Base-by-base conservation (phyloP, 2,113 vertebrate species). In the Rissa tridactyla region DNA sequence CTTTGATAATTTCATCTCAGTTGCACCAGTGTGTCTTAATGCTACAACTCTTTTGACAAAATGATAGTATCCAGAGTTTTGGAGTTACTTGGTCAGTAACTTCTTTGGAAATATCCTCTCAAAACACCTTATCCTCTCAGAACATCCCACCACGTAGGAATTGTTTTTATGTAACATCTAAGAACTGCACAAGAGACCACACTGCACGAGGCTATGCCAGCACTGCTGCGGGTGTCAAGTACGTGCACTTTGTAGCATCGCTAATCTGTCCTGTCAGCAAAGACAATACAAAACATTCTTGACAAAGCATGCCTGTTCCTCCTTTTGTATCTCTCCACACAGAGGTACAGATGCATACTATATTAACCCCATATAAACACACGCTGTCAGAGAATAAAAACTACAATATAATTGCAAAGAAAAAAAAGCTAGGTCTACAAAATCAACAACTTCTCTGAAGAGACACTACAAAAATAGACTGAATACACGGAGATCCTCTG, bases 151-250 rank as follows among this genome's bases (percentile, higher is more conserved):
- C 46, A 49, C 0, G 2, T 0, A 66, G 61, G 58, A 81, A 44
- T 5, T 40, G 22, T 4, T 78, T 82, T 84, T 42, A 22, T n/a
- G 7, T 29, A 62, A 38, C 25, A 49, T 52, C 30, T 42, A 62
- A 81, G 55, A 65, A 49, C 13, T 12, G 49, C 51, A 22, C 44
- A 49, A 30, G 29, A 42, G 40, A 44, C 46, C 46, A 46, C 46
- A 46, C 46, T 46, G 7, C 34, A 40, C 1, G 0, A 84, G 52
- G 51, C 57, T 30, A 15, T 3, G 47, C 65, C 55, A 83, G 51
- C 0, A 0, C 2, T 36, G 61, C 6, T 36, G 1, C 1, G 9
- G 11, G 44, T 27, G 73, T 71, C 69, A 87, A 38, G 15, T 57
- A 46, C 1, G 0, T 4, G 80, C 65, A n/a, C 54, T 77, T 5